These are phyloP conservation scores for Notoglanidium macrostoma DNA, from an alignment of 2,797 vertebrate species.

Conservation along the genomic window DNA sequence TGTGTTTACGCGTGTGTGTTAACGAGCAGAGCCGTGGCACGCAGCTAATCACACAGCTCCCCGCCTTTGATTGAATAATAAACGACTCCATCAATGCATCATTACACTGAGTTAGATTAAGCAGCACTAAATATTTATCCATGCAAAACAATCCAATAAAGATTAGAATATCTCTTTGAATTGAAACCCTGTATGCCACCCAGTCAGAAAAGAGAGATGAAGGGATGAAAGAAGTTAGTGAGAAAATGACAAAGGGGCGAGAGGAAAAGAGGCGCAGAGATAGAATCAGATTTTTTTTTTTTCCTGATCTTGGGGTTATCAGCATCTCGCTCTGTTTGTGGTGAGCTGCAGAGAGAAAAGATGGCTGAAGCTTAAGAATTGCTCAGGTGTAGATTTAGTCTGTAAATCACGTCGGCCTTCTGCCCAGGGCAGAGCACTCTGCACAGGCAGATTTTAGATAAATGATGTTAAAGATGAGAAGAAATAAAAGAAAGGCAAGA, in stretches of 20 bases:
- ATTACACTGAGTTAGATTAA: conserved; percentile 79
- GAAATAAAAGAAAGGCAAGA: background rate
- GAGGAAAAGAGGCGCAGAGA: conserved; percentile 1
- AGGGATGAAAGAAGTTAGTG: background rate
- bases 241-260: conserved; percentile 21
- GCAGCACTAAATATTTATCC: conserved; percentile 80
- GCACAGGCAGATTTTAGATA: background rate
- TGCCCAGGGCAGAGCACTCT: background rate
- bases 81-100: conserved; percentile 79
- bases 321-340: conserved; percentile 35
- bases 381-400: conserved; percentile 58
- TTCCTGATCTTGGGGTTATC: conserved; percentile 3
- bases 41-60: conserved; percentile 73
- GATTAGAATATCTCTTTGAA: conserved; percentile 77
- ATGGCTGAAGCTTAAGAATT: conserved; percentile 51
- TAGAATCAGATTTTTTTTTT: background rate
- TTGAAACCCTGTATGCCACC: conserved; percentile 62
- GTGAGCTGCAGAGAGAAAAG: conserved; percentile 9
- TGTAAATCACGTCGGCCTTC: background rate
- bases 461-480: background rate
- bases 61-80: conserved; percentile 79
- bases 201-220: conserved; percentile 62
- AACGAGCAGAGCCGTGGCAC: conserved; percentile 63
- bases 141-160: conserved; percentile 79
- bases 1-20: conserved; percentile 41